These are phyloP conservation scores for Tortricodes alternella DNA, from an alignment of 2,888 invertebrate species.

Conservation along the genomic window DNA sequence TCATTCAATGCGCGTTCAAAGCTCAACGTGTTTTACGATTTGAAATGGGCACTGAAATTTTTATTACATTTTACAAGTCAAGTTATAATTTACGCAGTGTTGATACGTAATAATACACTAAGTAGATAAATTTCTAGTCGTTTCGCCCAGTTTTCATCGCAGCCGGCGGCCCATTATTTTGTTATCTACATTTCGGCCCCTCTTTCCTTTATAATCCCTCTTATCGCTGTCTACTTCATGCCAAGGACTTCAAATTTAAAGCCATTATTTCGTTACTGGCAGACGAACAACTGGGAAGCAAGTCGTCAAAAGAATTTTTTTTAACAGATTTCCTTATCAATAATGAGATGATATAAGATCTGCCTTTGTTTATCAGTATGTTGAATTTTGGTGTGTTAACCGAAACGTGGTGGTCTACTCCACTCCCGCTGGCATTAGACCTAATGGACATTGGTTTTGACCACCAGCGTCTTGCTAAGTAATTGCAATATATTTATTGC, in stretches of 20 bases:
- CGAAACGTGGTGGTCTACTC: too few species aligned
- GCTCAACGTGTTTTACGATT: slow-evolving; percentile 19
- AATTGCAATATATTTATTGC: too few species aligned
- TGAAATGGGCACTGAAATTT: slow-evolving; percentile 9
- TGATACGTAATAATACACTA: slow-evolving; percentile 42
- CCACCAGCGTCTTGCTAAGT: too few species aligned
- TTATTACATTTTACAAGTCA: slow-evolving; percentile 29
- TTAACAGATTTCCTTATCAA: slow-evolving; percentile 48
- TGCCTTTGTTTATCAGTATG: not conserved
- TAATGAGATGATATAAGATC: slow-evolving; percentile 32
- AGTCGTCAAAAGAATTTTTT: slow-evolving; percentile 61
- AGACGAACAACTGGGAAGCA: slow-evolving; percentile 57
- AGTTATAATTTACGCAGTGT: slow-evolving; percentile 32
- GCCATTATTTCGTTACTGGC: slow-evolving; percentile 56
- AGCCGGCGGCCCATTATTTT: slow-evolving; percentile 63
- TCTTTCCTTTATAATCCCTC: slow-evolving; percentile 68
- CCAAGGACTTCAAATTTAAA: slow-evolving; percentile 65
- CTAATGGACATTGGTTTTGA: too few species aligned
- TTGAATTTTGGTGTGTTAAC: slow-evolving; percentile 1
- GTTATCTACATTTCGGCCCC: slow-evolving; percentile 68
- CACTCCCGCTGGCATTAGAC: too few species aligned
- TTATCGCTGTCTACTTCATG: slow-evolving; percentile 71
- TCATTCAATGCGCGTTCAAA: not conserved
- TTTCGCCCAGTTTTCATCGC: slow-evolving; percentile 61
- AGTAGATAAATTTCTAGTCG: slow-evolving; percentile 48